Conservation (phyloP, 2,888 invertebrate genomes). For the Trilocha varians region DNA sequence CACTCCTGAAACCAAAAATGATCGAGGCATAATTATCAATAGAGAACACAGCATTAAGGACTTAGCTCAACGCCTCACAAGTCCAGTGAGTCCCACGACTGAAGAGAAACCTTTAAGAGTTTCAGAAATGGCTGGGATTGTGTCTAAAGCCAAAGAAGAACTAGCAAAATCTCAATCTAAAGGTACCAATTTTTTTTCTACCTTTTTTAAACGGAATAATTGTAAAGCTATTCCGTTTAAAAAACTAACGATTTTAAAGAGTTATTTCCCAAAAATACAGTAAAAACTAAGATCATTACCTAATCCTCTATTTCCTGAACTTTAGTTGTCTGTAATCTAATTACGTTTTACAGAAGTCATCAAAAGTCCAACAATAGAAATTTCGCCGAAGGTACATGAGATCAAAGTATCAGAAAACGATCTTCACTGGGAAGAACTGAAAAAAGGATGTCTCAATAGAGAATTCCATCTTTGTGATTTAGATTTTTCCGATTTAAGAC, state of each 20-base stretch:
- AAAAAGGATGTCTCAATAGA: slow-evolving; percentile 79
- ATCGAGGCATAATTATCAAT: slow-evolving; percentile 79
- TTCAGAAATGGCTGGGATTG: slow-evolving; percentile 90
- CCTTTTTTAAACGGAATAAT: not conserved
- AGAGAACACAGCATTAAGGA: slow-evolving; percentile 91
- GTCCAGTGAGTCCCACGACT: slow-evolving; percentile 70
- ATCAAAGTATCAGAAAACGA: slow-evolving; percentile 94
- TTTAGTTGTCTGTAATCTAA: not conserved
- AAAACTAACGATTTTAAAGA: too few relatives aligned
- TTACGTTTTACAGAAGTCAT: slow-evolving; percentile 71
- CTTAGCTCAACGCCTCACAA: slow-evolving; percentile 87
- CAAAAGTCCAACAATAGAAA: slow-evolving; percentile 81
- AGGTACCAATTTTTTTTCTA: slow-evolving; percentile 40
- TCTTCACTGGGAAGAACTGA: slow-evolving; percentile 94
- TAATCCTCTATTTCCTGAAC: too few relatives aligned
- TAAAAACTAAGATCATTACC: too few relatives aligned
- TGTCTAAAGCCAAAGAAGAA: slow-evolving; percentile 94
- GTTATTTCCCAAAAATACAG: too few relatives aligned
- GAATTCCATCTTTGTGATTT: slow-evolving; percentile 92
- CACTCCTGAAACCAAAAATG: slow-evolving; percentile 69
- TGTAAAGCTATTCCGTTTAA: too few relatives aligned
- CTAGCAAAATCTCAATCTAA: slow-evolving; percentile 90
- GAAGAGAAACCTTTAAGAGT: slow-evolving; percentile 79
- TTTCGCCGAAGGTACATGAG: slow-evolving; percentile 76
- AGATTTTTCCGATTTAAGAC: slow-evolving; percentile 94